Percentiles rank a stretch among this genome's conserved stretches.
phyloP scores from a whole-genome alignment of 2,797 vertebrate genomes.

The Spinus olivaceus region DNA sequence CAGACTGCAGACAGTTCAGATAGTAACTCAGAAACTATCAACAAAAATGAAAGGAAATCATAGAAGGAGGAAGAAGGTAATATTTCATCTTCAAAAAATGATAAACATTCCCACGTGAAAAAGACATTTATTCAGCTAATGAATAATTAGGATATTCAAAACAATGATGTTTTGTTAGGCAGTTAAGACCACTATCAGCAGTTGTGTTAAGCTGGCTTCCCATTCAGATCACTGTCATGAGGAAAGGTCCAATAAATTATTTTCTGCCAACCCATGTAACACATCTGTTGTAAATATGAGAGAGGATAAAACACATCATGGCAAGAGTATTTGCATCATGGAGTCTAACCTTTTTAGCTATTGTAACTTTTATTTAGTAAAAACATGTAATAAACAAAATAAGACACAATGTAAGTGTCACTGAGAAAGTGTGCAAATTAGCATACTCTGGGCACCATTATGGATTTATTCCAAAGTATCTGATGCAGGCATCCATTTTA shows the following conservation, averaged over 20 bases:
- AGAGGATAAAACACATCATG: background rate
- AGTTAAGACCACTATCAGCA: background rate
- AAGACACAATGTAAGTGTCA: background rate
- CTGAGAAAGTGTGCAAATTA: background rate
- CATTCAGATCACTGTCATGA: background rate
- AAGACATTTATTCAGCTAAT: slow-evolving; percentile 30
- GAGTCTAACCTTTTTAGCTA: background rate
- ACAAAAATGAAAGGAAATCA: slow-evolving; percentile 54
- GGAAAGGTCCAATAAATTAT: background rate
- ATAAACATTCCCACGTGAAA: slow-evolving; percentile 59
- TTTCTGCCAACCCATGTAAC: background rate
- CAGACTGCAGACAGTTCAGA: slow-evolving; percentile 41
- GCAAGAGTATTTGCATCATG: background rate
- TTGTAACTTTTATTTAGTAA: background rate
- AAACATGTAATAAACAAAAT: background rate
- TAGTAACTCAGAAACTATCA: slow-evolving; percentile 40
- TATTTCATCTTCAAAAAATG: slow-evolving; percentile 50
- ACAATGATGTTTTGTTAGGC: slow-evolving; percentile 12
- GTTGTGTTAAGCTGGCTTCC: background rate
- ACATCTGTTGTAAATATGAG: background rate
- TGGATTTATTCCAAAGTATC: background rate
- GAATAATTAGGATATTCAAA: slow-evolving; percentile 51
- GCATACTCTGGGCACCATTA: rapidly evolving
- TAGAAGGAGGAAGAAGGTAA: slow-evolving; percentile 38
- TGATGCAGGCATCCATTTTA: background rate